A percentile compares a stretch with the other conserved stretches of the same genome.
Evolutionary conservation across 2,888 invertebrate genomes (phyloP).

Genomic region (Aplocera efformata): DNA sequence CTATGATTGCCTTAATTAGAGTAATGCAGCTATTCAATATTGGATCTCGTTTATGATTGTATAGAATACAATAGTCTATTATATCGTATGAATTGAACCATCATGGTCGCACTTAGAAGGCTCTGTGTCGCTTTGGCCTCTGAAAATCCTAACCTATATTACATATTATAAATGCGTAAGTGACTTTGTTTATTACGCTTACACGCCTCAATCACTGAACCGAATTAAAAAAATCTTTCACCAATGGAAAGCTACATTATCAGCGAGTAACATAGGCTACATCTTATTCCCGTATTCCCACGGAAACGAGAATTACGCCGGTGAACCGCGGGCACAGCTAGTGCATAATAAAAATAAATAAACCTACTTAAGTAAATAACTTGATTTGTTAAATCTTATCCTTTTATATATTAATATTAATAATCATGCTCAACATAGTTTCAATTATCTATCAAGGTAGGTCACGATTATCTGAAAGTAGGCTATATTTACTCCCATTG

Average conservation of each 20-base stretch:
- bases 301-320: too few relatives aligned
- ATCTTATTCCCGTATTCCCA: too few relatives aligned
- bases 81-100: slow-evolving; percentile 43
- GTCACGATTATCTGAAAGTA: not conserved
- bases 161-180: too few relatives aligned
- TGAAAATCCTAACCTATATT: too few relatives aligned
- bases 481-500: not conserved
- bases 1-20: slow-evolving; percentile 1
- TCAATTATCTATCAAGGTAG: not conserved
- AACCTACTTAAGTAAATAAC: slow-evolving; percentile 3
- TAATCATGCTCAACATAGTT: not conserved
- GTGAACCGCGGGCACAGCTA: too few relatives aligned
- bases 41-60: slow-evolving; percentile 11
- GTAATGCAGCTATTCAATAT: slow-evolving; percentile 9
- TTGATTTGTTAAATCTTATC: not conserved
- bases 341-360: too few relatives aligned
- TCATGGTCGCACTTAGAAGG: slow-evolving; percentile 47
- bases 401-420: too few relatives aligned
- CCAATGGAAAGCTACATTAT: too few relatives aligned
- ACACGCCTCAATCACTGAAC: too few relatives aligned
- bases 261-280: too few relatives aligned
- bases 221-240: too few relatives aligned
- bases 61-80: slow-evolving; percentile 54
- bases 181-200: too few relatives aligned
- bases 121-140: slow-evolving; percentile 42